Conservation (phyloP, 2,797 vertebrate genomes). For the Spinibarbus caldwelli region DNA sequence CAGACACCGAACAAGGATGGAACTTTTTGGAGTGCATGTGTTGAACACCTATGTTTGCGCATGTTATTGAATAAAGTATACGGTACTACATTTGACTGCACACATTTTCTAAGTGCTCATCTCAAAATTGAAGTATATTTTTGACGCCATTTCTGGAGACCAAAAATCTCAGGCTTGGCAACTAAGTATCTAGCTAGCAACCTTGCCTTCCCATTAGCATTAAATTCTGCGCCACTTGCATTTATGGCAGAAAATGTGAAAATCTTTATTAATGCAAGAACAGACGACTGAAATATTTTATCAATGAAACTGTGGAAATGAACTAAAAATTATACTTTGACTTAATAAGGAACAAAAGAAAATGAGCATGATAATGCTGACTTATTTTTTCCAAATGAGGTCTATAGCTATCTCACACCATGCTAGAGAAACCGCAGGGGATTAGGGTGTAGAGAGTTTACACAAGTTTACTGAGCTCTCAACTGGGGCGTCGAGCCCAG, state of each 20-base stretch:
- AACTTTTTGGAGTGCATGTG: neutral
- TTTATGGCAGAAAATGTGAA: neutral
- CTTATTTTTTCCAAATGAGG: conserved; percentile 13
- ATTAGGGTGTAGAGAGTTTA: conserved; percentile 20
- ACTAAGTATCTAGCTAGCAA: neutral
- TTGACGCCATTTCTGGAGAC: neutral
- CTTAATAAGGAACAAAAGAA: neutral
- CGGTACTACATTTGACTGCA: neutral
- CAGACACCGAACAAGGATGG: neutral
- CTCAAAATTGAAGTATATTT: neutral
- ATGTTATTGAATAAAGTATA: neutral
- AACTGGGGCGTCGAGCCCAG: conserved; percentile 12
- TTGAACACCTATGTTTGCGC: neutral
- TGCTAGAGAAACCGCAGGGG: conserved; percentile 18
- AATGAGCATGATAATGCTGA: conserved; percentile 18
- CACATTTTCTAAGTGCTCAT: neutral
- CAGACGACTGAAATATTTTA: neutral
- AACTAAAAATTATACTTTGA: neutral
- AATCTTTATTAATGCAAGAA: neutral
- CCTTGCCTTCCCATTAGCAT: neutral
- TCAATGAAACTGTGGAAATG: neutral
- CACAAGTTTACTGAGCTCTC: conserved; percentile 24
- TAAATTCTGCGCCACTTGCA: neutral
- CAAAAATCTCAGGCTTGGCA: neutral
- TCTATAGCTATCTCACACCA: neutral